Evolutionary conservation across 2,797 vertebrate genomes (phyloP).

Genomic region (Oreonectes daqikongensis): DNA sequence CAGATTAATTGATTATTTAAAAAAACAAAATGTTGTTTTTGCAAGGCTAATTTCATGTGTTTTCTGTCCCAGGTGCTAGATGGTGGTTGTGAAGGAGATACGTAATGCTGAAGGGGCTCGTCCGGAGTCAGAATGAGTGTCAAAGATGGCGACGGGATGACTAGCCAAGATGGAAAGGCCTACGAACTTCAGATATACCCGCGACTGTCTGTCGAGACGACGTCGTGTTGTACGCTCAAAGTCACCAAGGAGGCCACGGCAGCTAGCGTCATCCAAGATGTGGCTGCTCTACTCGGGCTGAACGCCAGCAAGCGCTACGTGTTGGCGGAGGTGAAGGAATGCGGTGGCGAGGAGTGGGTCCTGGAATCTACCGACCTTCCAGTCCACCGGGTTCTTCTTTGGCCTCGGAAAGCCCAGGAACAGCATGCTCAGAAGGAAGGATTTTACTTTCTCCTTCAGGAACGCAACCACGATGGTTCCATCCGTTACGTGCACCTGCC

Average conservation of each 20-base stretch:
- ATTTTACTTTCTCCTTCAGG: slow-evolving; percentile 94
- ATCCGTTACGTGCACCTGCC: slow-evolving; percentile 89
- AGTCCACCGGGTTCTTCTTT: slow-evolving; percentile 91
- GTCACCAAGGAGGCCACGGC: slow-evolving; percentile 90
- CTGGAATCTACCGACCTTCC: slow-evolving; percentile 91
- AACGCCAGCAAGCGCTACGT: slow-evolving; percentile 85
- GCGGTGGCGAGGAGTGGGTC: slow-evolving; percentile 96
- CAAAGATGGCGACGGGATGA: slow-evolving; percentile 82
- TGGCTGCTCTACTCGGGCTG: slow-evolving; percentile 80
- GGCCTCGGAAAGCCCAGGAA: slow-evolving; percentile 94
- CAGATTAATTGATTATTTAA: neutral
- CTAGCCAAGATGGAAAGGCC: slow-evolving; percentile 78
- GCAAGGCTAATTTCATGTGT: neutral
- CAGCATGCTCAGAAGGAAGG: slow-evolving; percentile 86
- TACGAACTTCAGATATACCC: slow-evolving; percentile 93
- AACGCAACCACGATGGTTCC: slow-evolving; percentile 86
- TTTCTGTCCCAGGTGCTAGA: slow-evolving; percentile 74
- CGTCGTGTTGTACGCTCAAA: slow-evolving; percentile 82
- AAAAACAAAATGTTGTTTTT: neutral
- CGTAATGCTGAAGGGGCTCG: slow-evolving; percentile 86
- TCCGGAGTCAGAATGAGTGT: slow-evolving; percentile 92
- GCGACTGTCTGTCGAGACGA: slow-evolving; percentile 76
- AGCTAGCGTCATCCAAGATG: slow-evolving; percentile 85
- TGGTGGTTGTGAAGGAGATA: slow-evolving; percentile 72
- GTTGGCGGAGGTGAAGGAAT: slow-evolving; percentile 95